These are phyloP conservation scores for Zaprionus lachaisei DNA, from an alignment of 1,140 invertebrate species.

Conservation along the genomic window DNA sequence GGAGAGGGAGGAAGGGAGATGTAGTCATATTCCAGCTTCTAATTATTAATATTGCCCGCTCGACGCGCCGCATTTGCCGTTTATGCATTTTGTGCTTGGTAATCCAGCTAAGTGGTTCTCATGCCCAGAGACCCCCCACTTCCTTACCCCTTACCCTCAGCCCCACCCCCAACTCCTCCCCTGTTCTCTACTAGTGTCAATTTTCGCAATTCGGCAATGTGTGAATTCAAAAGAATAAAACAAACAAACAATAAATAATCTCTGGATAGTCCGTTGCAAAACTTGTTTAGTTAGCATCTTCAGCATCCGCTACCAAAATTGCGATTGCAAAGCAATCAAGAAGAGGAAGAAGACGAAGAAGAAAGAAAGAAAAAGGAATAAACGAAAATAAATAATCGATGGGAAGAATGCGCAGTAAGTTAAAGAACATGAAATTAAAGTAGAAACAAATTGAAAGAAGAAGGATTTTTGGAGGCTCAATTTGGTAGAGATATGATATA, in stretches of 20 bases:
- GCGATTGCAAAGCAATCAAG: not conserved
- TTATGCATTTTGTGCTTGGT: slow-evolving; percentile 31
- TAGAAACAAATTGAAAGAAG: not conserved
- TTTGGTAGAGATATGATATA: too few species aligned
- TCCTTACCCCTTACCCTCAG: not conserved
- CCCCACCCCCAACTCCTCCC: too few species aligned
- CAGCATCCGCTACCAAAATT: slow-evolving; percentile 11
- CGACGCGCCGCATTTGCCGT: slow-evolving; percentile 20
- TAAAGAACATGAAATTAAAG: not conserved
- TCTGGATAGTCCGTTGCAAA: slow-evolving; percentile 7
- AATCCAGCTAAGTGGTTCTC: slow-evolving; percentile 45
- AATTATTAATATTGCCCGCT: slow-evolving; percentile 49
- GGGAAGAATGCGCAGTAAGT: not conserved
- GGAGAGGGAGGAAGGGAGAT: not conserved
- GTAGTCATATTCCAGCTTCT: slow-evolving; percentile 27
- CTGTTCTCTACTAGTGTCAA: not conserved
- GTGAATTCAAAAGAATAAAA: slow-evolving; percentile 27
- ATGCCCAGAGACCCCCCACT: not conserved
- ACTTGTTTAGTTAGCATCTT: slow-evolving; percentile 37
- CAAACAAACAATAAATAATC: slow-evolving; percentile 32
- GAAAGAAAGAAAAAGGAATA: not conserved
- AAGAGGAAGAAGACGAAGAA: not conserved
- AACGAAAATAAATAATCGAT: slow-evolving; percentile 3
- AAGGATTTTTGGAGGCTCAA: not conserved
- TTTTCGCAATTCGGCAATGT: slow-evolving; percentile 29